Evolutionary conservation across 2,797 vertebrate species (phyloP), one percentile per base, ranked within the genome.

Genomic region (Myioborus melanocephalus): DNA sequence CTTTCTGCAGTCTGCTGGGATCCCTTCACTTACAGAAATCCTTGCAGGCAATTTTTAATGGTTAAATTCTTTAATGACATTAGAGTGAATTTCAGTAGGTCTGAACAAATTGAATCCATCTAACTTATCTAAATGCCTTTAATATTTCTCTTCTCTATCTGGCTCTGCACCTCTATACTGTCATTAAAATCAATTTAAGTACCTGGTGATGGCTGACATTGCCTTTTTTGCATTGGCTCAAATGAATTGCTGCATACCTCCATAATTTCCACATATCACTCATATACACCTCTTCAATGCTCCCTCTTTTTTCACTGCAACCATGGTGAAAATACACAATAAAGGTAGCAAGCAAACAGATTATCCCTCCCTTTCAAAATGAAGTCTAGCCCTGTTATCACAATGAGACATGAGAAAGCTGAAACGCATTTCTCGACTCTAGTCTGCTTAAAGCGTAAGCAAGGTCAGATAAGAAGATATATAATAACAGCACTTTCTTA

Each of bases 171-270:
- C 3, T 86, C 76, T 86, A 23, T 41, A 77, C 68, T 83, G 64
- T 78, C 76, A 86, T 77, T 85, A 80, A 85, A 94, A 92, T 87
- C 65, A 68, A 76, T 76, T 75, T 93, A 84, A 87, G 55, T 61
- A 59, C 37, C 21, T 60, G 49, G 6, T 77, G 44, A 71, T 4
- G 3, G 69, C 24, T 89, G 72, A 77, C 17, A 30, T 49, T 72
- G 27, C 27, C 17, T 66, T 63, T 63, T 75, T 65, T 76, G 19
- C 66, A 59, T 34, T 83, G 56, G 61, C 32, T 88, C 34, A 75
- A 37, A 88, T n/a, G 26, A 91, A 80, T 37, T 23, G 70, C 71
- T 77, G 15, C 2, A 2, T 69, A 37, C 23, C 21, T 73, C 59
- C 39, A 26, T 55, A 6, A 35, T 49, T 91, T 86, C 64, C 77